Evolutionary conservation across 2,113 vertebrate genomes (phyloP).

Genomic region (Pimephales promelas): DNA sequence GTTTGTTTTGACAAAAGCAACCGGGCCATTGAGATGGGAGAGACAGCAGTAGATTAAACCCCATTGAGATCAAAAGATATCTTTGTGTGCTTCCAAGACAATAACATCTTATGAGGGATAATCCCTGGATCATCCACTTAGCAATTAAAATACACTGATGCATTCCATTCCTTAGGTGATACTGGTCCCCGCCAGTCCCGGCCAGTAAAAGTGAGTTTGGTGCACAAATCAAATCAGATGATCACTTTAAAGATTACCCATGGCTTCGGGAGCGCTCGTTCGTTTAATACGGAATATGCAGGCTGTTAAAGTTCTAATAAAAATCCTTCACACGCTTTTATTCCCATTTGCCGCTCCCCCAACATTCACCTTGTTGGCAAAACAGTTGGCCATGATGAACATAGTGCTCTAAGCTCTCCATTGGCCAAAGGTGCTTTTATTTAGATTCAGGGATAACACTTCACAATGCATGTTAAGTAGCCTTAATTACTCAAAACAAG

Average conservation of each 20-base stretch:
- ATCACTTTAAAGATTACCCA: slow-evolving; percentile 12
- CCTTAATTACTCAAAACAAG: slow-evolving; percentile 71
- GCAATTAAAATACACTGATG: slow-evolving; percentile 75
- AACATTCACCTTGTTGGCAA: slow-evolving; percentile 64
- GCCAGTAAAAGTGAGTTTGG: slow-evolving; percentile 28
- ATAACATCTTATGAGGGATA: slow-evolving; percentile 80
- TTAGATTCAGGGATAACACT: slow-evolving; percentile 68
- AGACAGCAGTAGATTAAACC: slow-evolving; percentile 75
- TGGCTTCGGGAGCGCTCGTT: slow-evolving; percentile 1
- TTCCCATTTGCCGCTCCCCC: slow-evolving; percentile 4
- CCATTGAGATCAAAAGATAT: slow-evolving; percentile 76
- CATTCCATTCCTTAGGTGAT: slow-evolving; percentile 61
- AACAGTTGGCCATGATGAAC: slow-evolving; percentile 67
- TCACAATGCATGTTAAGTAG: slow-evolving; percentile 65
- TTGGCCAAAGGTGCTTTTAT: slow-evolving; percentile 71
- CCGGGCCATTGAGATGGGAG: slow-evolving; percentile 63
- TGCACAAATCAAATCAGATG: slow-evolving; percentile 48
- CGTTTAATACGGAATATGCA: slow-evolving; percentile 1
- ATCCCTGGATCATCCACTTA: slow-evolving; percentile 76
- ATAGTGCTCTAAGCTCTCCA: slow-evolving; percentile 63
- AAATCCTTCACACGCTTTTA: background rate
- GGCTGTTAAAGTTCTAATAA: slow-evolving; percentile 1
- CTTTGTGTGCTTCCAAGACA: slow-evolving; percentile 73
- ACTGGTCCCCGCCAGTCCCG: slow-evolving; percentile 39
- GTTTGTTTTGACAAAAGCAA: slow-evolving; percentile 74